These are phyloP conservation scores for Eriocheir sinensis DNA, from an alignment of 1,140 invertebrate species.

Conservation along the genomic window DNA sequence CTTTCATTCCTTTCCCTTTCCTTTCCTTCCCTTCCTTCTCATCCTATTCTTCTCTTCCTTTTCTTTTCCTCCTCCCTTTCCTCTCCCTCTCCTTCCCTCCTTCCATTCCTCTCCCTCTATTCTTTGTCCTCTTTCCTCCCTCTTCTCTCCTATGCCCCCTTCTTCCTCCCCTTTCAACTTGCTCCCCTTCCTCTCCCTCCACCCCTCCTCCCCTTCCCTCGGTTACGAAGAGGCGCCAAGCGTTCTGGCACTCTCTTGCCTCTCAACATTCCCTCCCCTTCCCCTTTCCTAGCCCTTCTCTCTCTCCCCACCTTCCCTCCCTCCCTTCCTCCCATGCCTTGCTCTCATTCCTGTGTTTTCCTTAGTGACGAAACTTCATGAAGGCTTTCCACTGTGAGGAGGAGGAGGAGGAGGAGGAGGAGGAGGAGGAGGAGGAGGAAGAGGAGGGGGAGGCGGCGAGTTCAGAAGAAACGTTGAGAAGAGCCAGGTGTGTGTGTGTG, in stretches of 20 bases:
- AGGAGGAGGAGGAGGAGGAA: background rate
- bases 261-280: conserved; percentile 1
- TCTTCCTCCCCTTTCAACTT: too few species aligned
- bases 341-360: background rate
- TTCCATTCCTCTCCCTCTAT: too few species aligned
- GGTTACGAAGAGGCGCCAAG: background rate
- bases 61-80: too few species aligned
- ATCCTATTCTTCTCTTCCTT: too few species aligned
- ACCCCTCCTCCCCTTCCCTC: background rate
- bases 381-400: conserved; percentile 20
- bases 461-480: too few species aligned
- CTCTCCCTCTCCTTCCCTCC: too few species aligned
- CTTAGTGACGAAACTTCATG: background rate
- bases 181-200: too few species aligned
- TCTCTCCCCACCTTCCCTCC: background rate
- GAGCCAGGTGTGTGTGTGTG: background rate
- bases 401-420: conserved; percentile 3
- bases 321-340: background rate
- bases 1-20: too few species aligned
- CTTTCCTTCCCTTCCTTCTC: too few species aligned
- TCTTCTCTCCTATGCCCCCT: too few species aligned
- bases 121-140: too few species aligned
- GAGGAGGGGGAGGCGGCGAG: background rate
- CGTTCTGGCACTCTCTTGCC: background rate
- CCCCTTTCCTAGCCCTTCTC: conserved; percentile 2